These are phyloP conservation scores for Orussus abietinus DNA, from an alignment of 1,140 invertebrate species.

Conservation along the genomic window DNA sequence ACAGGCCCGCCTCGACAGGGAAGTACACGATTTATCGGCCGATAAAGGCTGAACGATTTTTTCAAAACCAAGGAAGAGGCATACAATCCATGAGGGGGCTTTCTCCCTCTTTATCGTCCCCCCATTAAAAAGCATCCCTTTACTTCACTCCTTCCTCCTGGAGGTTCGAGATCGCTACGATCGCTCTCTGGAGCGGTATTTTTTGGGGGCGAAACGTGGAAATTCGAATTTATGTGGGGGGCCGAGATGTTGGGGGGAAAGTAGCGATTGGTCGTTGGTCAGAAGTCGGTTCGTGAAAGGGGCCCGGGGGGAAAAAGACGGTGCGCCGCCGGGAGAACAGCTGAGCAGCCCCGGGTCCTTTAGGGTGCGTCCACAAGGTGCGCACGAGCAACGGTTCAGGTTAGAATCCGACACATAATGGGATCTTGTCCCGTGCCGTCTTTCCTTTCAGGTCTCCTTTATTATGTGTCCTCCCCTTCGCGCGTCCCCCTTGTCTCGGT, in stretches of 20 bases:
- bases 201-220: not conserved
- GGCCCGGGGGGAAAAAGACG: not conserved
- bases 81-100: too few species aligned
- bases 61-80: too few species aligned
- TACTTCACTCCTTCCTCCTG: not conserved
- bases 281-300: too few species aligned
- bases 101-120: too few species aligned
- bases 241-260: too few species aligned
- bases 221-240: too few species aligned
- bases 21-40: too few species aligned
- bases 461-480: conserved; percentile 26
- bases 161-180: not conserved
- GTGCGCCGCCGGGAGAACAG: conserved; percentile 35
- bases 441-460: conserved; percentile 27
- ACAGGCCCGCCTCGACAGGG: too few species aligned
- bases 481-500: conserved; percentile 19
- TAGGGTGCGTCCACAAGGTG: conserved; percentile 36
- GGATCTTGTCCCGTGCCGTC: conserved; percentile 45
- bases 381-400: conserved; percentile 37
- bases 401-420: conserved; percentile 37
- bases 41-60: too few species aligned
- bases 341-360: conserved; percentile 45
- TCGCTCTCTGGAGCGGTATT: not conserved
- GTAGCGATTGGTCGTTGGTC: too few species aligned
- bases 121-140: too few species aligned